A percentile compares a stretch with the other conserved stretches of the same genome.
phyloP scores from a whole-genome alignment of 2,888 invertebrate species.

The Diarsia brunnea region DNA sequence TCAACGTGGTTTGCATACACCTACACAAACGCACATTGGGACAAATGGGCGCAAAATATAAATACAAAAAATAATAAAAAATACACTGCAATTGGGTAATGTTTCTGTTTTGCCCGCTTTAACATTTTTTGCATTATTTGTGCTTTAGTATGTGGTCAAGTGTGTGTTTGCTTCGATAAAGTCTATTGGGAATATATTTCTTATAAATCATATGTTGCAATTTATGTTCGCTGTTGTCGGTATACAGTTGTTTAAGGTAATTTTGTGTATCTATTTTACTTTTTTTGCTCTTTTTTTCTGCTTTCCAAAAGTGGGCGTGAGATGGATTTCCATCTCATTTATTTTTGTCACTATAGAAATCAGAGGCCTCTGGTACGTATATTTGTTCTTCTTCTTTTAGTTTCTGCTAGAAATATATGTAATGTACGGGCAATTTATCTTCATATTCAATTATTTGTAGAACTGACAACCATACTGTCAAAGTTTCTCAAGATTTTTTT shows the following conservation, averaged over 20 bases:
- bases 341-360: background rate
- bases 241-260: constrained; percentile 99
- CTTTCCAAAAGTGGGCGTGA: constrained; percentile 17
- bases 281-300: background rate
- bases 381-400: background rate
- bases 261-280: constrained; percentile 45
- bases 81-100: constrained; percentile 78
- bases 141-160: constrained; percentile 98
- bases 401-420: background rate
- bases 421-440: background rate
- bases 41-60: constrained; percentile 73
- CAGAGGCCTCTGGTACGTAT: constrained; percentile 38
- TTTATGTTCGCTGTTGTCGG: constrained; percentile 99
- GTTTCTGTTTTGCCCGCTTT: constrained; percentile 73
- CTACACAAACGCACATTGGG: constrained; percentile 80
- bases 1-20: constrained; percentile 75
- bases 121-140: constrained; percentile 64
- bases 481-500: background rate
- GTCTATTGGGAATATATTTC: constrained; percentile 99
- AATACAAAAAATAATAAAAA: constrained; percentile 61
- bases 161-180: constrained; percentile 99
- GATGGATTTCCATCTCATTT: background rate
- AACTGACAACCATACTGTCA: constrained; percentile 41
- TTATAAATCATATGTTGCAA: constrained; percentile 99
- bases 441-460: constrained; percentile 16